A percentile compares a stretch with the other conserved stretches of the same genome.
phyloP scores from a whole-genome alignment of 2,113 vertebrate species.

The Gorilla gorilla region DNA sequence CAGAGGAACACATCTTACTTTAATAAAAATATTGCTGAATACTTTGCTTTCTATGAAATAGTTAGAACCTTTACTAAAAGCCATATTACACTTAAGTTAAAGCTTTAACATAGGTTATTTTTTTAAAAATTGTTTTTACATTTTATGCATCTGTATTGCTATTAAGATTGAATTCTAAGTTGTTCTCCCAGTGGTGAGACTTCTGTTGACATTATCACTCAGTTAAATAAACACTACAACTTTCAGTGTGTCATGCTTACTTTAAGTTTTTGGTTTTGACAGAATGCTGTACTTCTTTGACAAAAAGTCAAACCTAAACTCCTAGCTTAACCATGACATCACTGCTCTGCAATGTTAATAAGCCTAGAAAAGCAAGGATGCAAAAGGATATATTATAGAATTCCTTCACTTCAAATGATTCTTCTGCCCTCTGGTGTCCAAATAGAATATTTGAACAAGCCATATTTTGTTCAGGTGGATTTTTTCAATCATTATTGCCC shows the following conservation, averaged over 20 bases:
- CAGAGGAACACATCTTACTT: neutral
- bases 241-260: slow-evolving; percentile 10
- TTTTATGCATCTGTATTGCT: slow-evolving; percentile 50
- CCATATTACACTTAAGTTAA: neutral
- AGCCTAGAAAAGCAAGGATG: neutral
- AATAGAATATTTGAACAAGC: neutral
- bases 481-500: neutral
- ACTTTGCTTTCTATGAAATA: neutral
- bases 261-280: slow-evolving; percentile 72
- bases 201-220: slow-evolving; percentile 66
- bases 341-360: neutral
- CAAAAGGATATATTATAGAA: neutral
- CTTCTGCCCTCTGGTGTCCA: slow-evolving; percentile 79
- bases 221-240: slow-evolving; percentile 65
- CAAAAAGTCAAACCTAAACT: slow-evolving; percentile 66
- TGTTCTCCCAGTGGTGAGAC: slow-evolving; percentile 62
- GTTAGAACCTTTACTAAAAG: neutral
- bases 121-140: slow-evolving; percentile 31
- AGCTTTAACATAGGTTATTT: neutral
- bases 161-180: slow-evolving; percentile 62
- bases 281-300: slow-evolving; percentile 64
- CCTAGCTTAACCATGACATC: slow-evolving; percentile 26
- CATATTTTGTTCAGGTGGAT: rapidly evolving
- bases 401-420: neutral
- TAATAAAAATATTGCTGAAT: neutral